Evolutionary conservation across 2,113 vertebrate species (phyloP).

Genomic region (Gymnobelideus leadbeateri): DNA sequence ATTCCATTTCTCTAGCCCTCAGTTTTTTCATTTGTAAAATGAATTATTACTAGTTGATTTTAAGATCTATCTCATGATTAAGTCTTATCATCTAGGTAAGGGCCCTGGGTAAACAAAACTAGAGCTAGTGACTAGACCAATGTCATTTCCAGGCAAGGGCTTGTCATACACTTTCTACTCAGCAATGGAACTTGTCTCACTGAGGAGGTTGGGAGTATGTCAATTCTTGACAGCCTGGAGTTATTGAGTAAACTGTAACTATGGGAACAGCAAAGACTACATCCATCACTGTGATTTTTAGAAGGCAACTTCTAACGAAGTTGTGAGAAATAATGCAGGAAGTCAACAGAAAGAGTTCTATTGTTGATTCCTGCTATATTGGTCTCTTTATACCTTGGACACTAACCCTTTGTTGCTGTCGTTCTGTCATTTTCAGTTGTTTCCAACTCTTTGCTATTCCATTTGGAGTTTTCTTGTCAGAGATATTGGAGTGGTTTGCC

Average conservation of each 20-base stretch:
- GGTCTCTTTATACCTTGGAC: not conserved
- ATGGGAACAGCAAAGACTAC: conserved; percentile 3
- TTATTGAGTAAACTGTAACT: conserved; percentile 6
- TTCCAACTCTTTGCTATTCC: no score
- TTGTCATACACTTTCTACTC: not conserved
- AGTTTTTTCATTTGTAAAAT: not conserved
- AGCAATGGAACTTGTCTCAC: not conserved
- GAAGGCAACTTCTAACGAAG: not conserved
- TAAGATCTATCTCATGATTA: not conserved
- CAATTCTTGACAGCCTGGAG: not conserved
- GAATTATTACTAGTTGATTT: not conserved
- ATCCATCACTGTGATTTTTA: not conserved
- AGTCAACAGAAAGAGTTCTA: not conserved
- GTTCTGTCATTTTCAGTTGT: not conserved
- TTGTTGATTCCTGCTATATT: not conserved
- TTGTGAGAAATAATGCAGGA: not conserved
- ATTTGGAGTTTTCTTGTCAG: not conserved
- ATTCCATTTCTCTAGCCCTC: not conserved
- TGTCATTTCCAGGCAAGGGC: not conserved
- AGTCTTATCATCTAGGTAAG: not conserved
- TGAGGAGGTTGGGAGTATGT: not conserved
- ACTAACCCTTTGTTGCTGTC: not conserved
- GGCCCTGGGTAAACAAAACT: not conserved
- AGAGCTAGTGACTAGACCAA: not conserved
- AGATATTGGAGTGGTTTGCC: not conserved